Percentiles rank a stretch among this genome's conserved stretches.
Conservation (phyloP, 1,140 invertebrate genomes). For the Apocrypta bakeri region DNA sequence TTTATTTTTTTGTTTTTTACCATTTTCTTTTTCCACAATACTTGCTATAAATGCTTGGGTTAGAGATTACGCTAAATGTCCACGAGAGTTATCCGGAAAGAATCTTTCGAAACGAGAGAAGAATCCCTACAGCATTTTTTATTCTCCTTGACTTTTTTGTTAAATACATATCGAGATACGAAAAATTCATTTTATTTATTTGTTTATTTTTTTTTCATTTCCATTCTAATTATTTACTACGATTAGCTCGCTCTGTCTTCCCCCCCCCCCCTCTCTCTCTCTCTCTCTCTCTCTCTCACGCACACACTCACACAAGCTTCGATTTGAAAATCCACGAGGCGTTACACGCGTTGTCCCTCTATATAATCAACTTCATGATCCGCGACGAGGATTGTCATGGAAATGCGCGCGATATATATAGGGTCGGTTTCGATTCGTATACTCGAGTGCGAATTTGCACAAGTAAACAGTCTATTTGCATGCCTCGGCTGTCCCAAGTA, state of each 20-base stretch:
- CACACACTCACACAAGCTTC: background rate
- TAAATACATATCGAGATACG: background rate
- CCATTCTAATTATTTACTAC: too few species aligned
- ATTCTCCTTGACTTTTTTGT: background rate
- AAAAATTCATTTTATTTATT: background rate
- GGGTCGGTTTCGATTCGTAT: conserved; percentile 41
- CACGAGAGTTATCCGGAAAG: background rate
- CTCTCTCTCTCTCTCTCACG: too few species aligned
- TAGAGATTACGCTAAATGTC: background rate
- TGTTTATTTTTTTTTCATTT: too few species aligned
- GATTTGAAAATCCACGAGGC: background rate
- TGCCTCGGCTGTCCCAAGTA: conserved; percentile 8
- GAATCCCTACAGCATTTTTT: background rate
- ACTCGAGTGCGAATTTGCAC: conserved; percentile 40
- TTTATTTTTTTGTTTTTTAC: background rate
- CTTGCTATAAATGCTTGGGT: background rate
- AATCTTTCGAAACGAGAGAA: background rate
- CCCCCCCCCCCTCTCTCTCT: background rate
- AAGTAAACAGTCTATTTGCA: conserved; percentile 33
- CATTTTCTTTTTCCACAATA: background rate
- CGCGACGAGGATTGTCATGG: conserved; percentile 36
- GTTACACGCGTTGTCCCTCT: background rate
- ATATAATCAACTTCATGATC: conserved; percentile 30
- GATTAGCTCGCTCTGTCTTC: too few species aligned
- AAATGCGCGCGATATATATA: conserved; percentile 14